phyloP scores from a whole-genome alignment of 2,888 invertebrate species.

The Trachelus tabidus region DNA sequence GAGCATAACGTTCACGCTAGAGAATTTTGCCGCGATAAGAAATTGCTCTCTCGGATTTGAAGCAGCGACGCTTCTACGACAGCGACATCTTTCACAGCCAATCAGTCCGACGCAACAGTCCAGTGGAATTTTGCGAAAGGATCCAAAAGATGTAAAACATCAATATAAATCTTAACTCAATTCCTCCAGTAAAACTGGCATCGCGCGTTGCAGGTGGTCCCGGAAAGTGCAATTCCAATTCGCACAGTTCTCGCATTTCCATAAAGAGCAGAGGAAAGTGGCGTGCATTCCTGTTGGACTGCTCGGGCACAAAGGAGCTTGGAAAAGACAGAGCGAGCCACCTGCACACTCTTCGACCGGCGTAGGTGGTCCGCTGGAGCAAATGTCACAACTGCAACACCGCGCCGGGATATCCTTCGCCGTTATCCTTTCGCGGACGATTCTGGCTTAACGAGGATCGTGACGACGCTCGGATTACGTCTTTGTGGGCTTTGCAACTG shows the following conservation, averaged over 20 bases:
- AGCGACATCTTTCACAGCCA: background rate
- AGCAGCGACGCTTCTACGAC: too few relatives aligned
- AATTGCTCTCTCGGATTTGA: background rate
- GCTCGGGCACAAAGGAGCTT: slow-evolving; percentile 1
- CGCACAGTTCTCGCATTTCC: slow-evolving; percentile 59
- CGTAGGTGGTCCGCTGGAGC: slow-evolving; percentile 36
- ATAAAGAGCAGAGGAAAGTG: slow-evolving; percentile 60
- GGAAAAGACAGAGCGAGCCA: slow-evolving; percentile 43
- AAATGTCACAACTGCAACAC: slow-evolving; percentile 37
- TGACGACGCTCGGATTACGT: background rate
- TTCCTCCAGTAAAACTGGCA: background rate
- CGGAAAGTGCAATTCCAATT: slow-evolving; percentile 42
- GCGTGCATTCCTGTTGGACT: slow-evolving; percentile 39
- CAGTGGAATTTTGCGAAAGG: background rate
- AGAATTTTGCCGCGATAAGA: background rate
- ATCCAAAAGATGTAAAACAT: background rate
- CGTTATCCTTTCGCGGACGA: slow-evolving; percentile 11
- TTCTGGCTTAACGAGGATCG: slow-evolving; percentile 14
- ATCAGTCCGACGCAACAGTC: background rate
- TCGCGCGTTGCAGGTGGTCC: background rate
- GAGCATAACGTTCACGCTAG: background rate
- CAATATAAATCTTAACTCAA: background rate
- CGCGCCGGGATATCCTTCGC: slow-evolving; percentile 17
- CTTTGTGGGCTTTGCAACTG: background rate
- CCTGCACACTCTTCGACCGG: slow-evolving; percentile 35